Evolutionary conservation across 2,888 invertebrate species (phyloP).

Genomic region (Hypena proboscidalis): DNA sequence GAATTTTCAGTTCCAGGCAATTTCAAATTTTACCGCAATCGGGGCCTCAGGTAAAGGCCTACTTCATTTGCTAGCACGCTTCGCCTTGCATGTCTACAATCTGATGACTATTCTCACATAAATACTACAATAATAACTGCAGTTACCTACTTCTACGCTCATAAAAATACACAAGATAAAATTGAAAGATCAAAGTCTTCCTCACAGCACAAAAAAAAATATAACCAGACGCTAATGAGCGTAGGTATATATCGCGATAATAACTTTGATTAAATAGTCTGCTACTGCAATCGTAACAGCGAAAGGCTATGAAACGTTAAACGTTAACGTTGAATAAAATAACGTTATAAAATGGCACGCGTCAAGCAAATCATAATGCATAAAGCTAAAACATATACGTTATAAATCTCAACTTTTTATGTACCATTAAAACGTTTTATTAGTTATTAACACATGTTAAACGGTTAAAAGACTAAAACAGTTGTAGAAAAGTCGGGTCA

Average conservation of each 20-base stretch:
- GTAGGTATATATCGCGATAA: constrained; percentile 34
- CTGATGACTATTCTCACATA: not conserved
- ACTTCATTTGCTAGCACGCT: no score
- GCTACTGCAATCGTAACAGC: constrained; percentile 46
- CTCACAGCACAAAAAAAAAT: constrained; percentile 36
- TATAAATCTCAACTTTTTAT: constrained; percentile 84
- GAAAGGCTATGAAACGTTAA: constrained; percentile 64
- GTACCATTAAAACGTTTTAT: constrained; percentile 83
- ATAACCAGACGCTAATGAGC: constrained; percentile 27
- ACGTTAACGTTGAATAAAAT: constrained; percentile 54
- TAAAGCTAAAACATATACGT: constrained; percentile 74
- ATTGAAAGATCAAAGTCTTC: constrained; percentile 9
- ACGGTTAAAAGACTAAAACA: constrained; percentile 77
- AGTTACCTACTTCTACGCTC: no score
- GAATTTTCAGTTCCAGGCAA: no score
- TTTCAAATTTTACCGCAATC: no score
- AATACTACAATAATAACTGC: no score
- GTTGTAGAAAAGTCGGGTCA: constrained; percentile 78
- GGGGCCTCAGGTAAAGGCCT: no score
- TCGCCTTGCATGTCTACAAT: no score
- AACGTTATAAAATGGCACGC: constrained; percentile 56
- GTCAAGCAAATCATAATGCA: constrained; percentile 71
- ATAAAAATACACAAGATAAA: no score
- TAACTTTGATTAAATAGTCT: constrained; percentile 42
- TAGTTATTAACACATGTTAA: constrained; percentile 84